These are phyloP conservation scores for Grapholita molesta DNA, from an alignment of 1,140 invertebrate species.

Conservation along the genomic window DNA sequence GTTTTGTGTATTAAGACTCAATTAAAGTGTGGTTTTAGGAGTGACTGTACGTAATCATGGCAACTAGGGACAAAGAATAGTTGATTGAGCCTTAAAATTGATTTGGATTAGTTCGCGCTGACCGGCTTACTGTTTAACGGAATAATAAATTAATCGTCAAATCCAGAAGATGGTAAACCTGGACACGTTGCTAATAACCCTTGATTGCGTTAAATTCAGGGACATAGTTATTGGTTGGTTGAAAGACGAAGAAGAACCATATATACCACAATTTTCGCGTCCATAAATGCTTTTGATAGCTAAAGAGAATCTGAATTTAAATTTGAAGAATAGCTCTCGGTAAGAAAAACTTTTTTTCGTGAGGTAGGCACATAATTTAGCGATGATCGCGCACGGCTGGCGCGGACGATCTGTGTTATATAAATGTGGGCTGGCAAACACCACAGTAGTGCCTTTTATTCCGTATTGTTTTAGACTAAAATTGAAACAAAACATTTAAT, in stretches of 20 bases:
- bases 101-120: too few species aligned
- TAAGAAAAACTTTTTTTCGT: not conserved
- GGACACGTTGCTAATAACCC: too few species aligned
- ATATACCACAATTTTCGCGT: not conserved
- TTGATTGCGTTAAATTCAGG: too few species aligned
- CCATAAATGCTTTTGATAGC: not conserved
- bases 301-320: not conserved
- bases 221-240: too few species aligned
- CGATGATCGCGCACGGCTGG: slow-evolving; percentile 24
- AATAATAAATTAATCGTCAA: too few species aligned
- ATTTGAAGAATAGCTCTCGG: not conserved
- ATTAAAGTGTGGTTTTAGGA: too few species aligned
- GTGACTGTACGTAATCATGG: too few species aligned
- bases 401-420: slow-evolving; percentile 1
- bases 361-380: slow-evolving; percentile 22
- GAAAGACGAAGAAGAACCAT: not conserved
- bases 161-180: too few species aligned
- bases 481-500: not conserved
- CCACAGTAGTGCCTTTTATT: not conserved
- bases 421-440: not conserved
- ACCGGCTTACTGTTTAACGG: too few species aligned
- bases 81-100: too few species aligned
- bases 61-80: too few species aligned
- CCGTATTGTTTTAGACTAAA: not conserved
- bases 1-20: too few species aligned